Percentiles rank a stretch among this genome's conserved stretches.
Evolutionary conservation across 2,888 invertebrate species (phyloP).

Genomic region (Clunio marinus): DNA sequence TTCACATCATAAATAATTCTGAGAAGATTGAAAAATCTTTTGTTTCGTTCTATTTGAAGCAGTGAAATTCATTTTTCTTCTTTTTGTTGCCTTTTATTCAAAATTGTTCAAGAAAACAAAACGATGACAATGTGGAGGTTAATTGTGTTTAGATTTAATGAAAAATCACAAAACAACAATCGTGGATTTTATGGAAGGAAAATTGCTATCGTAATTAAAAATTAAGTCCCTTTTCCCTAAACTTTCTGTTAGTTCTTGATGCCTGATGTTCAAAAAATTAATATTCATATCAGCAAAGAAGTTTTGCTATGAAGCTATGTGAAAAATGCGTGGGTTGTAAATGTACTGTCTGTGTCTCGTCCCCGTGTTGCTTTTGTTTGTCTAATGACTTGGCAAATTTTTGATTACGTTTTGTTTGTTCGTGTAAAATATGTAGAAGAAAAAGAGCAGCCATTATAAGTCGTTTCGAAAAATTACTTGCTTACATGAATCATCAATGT

Average conservation of each 20-base stretch:
- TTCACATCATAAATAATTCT: slow-evolving; percentile 28
- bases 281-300: not conserved
- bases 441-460: no score
- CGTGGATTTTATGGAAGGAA: not conserved
- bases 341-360: not conserved
- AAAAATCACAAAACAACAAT: not conserved
- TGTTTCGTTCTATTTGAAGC: not conserved
- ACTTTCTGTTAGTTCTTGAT: not conserved
- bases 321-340: not conserved
- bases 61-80: not conserved
- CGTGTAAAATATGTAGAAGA: not conserved
- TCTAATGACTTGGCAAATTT: slow-evolving; percentile 8
- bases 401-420: not conserved
- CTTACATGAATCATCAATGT: slow-evolving; percentile 10
- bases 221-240: slow-evolving; percentile 1
- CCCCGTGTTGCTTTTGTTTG: not conserved
- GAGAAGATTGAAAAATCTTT: not conserved
- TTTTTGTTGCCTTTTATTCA: no score
- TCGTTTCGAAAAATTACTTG: not conserved
- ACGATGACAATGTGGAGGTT: not conserved
- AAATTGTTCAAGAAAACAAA: not conserved
- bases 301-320: slow-evolving; percentile 4
- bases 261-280: not conserved
- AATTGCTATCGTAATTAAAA: slow-evolving; percentile 10
- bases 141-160: slow-evolving; percentile 7